Conservation (phyloP, 1,140 invertebrate genomes). For the Asobara japonica region DNA sequence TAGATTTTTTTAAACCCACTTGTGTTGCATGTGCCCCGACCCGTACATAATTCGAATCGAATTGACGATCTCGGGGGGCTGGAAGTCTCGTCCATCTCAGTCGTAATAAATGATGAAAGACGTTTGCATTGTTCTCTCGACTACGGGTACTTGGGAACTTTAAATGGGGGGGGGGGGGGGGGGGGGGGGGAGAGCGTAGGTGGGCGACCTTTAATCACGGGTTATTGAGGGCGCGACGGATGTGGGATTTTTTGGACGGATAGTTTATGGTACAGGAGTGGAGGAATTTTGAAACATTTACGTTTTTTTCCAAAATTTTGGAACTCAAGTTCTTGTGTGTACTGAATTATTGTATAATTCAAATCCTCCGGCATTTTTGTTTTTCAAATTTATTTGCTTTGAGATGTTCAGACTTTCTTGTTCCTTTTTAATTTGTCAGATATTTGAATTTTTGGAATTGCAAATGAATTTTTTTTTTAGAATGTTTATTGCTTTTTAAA, state of each 20-base stretch:
- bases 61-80: constrained; percentile 1
- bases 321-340: too few relatives aligned
- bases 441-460: too few relatives aligned
- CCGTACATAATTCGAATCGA: constrained; percentile 18
- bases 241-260: neutral
- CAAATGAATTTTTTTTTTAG: too few relatives aligned
- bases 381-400: too few relatives aligned
- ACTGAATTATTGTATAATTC: too few relatives aligned
- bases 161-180: constrained; percentile 5
- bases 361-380: too few relatives aligned
- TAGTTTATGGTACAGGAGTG: neutral
- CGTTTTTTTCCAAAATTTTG: too few relatives aligned
- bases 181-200: constrained; percentile 24
- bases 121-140: constrained; percentile 21
- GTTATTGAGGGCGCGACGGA: neutral
- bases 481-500: too few relatives aligned
- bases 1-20: neutral
- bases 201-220: constrained; percentile 31
- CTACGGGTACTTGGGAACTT: constrained; percentile 5
- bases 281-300: neutral
- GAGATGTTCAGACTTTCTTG: too few relatives aligned
- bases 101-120: constrained; percentile 12
- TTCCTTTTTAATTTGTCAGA: too few relatives aligned
- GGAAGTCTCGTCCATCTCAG: neutral
- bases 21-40: neutral